These are phyloP conservation scores for Leucania comma DNA, from an alignment of 2,888 invertebrate species.

Conservation along the genomic window DNA sequence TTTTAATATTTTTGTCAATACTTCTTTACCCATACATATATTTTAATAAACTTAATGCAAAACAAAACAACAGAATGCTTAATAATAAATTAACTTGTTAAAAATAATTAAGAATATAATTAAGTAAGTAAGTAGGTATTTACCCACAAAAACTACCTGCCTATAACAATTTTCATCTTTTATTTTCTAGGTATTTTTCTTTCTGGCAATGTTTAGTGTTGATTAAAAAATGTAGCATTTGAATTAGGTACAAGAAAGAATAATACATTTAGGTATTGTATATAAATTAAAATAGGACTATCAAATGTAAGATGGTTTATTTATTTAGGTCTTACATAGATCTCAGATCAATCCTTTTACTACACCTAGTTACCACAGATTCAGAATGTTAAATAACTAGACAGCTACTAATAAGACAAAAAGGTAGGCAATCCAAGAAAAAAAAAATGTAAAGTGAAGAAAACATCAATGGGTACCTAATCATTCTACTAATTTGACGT, in stretches of 20 bases:
- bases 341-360: background rate
- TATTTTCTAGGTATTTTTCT: background rate
- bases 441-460: background rate
- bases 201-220: background rate
- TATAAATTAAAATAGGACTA: background rate
- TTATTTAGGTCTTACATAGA: background rate
- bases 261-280: too few relatives aligned
- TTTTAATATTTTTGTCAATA: background rate
- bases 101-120: too few relatives aligned
- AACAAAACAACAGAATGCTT: background rate
- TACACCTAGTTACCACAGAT: background rate
- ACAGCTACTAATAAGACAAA: background rate
- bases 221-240: too few relatives aligned
- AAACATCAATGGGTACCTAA: background rate
- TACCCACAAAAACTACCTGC: background rate
- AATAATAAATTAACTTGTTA: too few relatives aligned
- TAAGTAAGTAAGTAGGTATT: background rate
- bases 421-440: background rate
- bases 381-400: background rate
- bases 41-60: background rate
- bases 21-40: background rate
- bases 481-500: background rate
- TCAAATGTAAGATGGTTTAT: background rate
- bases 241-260: too few relatives aligned
- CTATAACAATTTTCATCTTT: background rate